Evolutionary conservation across 2,888 invertebrate species (phyloP).

Genomic region (Mesorhabditis belari): DNA sequence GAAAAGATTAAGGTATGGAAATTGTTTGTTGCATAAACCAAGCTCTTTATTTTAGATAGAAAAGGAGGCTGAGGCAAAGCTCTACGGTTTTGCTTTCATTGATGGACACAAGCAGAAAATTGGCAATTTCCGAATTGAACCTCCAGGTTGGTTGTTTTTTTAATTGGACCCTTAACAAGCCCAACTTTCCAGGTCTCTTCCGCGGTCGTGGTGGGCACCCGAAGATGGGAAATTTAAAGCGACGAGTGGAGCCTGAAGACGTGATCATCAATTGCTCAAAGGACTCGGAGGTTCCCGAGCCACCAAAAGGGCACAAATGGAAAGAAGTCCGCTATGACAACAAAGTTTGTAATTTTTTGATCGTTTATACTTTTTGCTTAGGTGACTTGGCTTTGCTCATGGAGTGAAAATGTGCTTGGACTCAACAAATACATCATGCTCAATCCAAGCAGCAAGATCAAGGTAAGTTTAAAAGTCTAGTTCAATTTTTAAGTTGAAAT

Average conservation of each 20-base stretch:
- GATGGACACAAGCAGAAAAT: slow-evolving; percentile 98
- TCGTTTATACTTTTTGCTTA: too few species aligned
- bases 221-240: slow-evolving; percentile 96
- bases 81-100: slow-evolving; percentile 88
- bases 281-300: slow-evolving; percentile 68
- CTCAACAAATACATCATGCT: slow-evolving; percentile 97
- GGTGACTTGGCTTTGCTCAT: slow-evolving; percentile 97
- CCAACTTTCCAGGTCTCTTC: too few species aligned
- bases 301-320: slow-evolving; percentile 89
- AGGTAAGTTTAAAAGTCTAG: too few species aligned
- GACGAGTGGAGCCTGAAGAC: slow-evolving; percentile 81
- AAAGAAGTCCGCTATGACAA: slow-evolving; percentile 89
- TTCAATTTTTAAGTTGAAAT: too few species aligned
- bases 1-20: slow-evolving; percentile 58
- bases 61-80: slow-evolving; percentile 78
- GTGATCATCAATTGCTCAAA: slow-evolving; percentile 95
- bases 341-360: too few species aligned
- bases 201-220: slow-evolving; percentile 96
- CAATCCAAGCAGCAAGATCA: slow-evolving; percentile 93
- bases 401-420: slow-evolving; percentile 89
- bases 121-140: slow-evolving; percentile 96
- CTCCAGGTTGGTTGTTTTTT: too few species aligned
- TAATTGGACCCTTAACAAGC: too few species aligned
- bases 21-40: too few species aligned
- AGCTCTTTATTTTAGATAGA: slow-evolving; percentile 57